Evolutionary conservation across 1,140 invertebrate species (phyloP).

Genomic region (silkworm (Bombyx mori)): ASM3026992v2 NC_085117.1:18167501-18168000

Average conservation of each 20-base stretch:
- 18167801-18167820: neutral
- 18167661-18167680: conserved; percentile 61
- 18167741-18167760: neutral
- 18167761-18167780: neutral
- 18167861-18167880: too few species aligned
- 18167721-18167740: neutral
- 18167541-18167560: neutral
- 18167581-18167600: conserved; percentile 62
- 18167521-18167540: neutral
- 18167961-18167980: too few species aligned
- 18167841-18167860: too few species aligned
- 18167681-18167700: conserved; percentile 51
- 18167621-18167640: conserved; percentile 55
- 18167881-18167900: too few species aligned
- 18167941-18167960: too few species aligned
- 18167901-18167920: too few species aligned
- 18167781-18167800: too few species aligned
- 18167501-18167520: too few species aligned
- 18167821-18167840: too few species aligned
- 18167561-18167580: neutral
- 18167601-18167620: conserved; percentile 52
- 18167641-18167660: conserved; percentile 59
- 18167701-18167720: conserved; percentile 58
- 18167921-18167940: too few species aligned
- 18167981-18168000: too few species aligned